Percentiles rank a stretch among this genome's conserved stretches.
These are phyloP conservation scores for Diachrysia chrysitis DNA, from an alignment of 2,888 invertebrate species.

Conservation along the genomic window DNA sequence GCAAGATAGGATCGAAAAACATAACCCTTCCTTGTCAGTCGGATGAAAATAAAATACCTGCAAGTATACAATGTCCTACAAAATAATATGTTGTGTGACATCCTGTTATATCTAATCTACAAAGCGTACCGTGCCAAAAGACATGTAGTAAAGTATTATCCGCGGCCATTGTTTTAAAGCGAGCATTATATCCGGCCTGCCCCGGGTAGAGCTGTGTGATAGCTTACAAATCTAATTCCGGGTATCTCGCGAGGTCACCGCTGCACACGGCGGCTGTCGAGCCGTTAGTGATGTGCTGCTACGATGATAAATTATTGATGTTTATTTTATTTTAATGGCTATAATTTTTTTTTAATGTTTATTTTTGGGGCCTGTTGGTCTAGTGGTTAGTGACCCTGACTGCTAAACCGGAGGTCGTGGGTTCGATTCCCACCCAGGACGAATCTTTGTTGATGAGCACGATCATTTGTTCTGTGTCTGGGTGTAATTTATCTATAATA, in stretches of 20 bases:
- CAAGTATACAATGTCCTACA: neutral
- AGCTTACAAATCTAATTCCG: constrained; percentile 81
- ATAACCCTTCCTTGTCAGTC: too few relatives aligned
- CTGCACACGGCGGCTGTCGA: constrained; percentile 63
- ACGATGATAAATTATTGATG: constrained; percentile 7
- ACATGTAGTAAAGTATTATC: constrained; percentile 31
- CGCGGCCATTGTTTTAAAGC: constrained; percentile 57
- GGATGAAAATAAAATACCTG: too few relatives aligned
- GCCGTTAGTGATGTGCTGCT: constrained; percentile 31
- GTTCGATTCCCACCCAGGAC: too few relatives aligned
- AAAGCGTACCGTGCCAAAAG: constrained; percentile 19
- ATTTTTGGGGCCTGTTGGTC: too few relatives aligned
- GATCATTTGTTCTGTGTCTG: too few relatives aligned
- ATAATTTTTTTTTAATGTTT: too few relatives aligned
- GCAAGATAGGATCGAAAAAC: too few relatives aligned
- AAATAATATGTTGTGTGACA: neutral
- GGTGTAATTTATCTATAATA: too few relatives aligned
- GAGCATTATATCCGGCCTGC: constrained; percentile 63
- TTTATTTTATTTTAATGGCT: too few relatives aligned
- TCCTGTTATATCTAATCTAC: constrained; percentile 8
- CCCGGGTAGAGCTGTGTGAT: constrained; percentile 68
- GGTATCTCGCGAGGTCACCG: constrained; percentile 70
- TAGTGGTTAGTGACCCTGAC: too few relatives aligned
- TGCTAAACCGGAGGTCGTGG: too few relatives aligned
- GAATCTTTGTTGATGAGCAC: too few relatives aligned